Base-by-base conservation (phyloP, 64 coral and sea anemone genomes). In the Pocillopora damicornis region DNA sequence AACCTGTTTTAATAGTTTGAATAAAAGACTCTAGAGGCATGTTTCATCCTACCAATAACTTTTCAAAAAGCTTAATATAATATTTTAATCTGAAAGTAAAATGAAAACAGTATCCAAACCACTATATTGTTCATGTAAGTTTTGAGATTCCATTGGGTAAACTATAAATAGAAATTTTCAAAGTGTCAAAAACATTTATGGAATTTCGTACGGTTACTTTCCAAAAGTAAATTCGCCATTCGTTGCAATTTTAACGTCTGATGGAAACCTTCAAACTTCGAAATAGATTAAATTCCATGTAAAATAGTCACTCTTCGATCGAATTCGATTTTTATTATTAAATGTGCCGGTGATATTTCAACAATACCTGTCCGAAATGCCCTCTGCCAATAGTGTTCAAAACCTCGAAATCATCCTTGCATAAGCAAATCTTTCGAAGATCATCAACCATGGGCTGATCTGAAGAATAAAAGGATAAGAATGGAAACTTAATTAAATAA, bases 331-430 rank as follows among this genome's bases (percentile, higher is more conserved):
- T 51, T 7, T 2, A 7, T 51, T 51, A 51, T 51, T 51, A 51
- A 51, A 51, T 4, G 3, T 51, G 7, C 2, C 2, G 2, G 42
- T 51, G 7, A 51, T 51, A 51, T 51, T 51, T 51, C 2, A 51
- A 2, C 13, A 63, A 9, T 69, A 98, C 96, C 97, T 99, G 93
- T 45, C 97, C 97, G 93, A 99, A 99, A 93, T 99, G 97, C 58
- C 97, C 97, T 76, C 97, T 60, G 34, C 97, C 97, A 88, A 99
- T 99, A 7, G 80, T 95, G 80, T 94, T 99, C 72, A 99, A 42
- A 61, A 90, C 88, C 25, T 93, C 88, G 74, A 99, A 99, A 91
- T 99, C 97, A 13, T 95, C 65, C 18, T 95, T 99, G 65, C 83
- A 90, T 11, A 92, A 88, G 58, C 93, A 95, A 75, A 92, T 90